phyloP scores from a whole-genome alignment of 2,797 vertebrate genomes.

The Typhlichthys subterraneus region DNA sequence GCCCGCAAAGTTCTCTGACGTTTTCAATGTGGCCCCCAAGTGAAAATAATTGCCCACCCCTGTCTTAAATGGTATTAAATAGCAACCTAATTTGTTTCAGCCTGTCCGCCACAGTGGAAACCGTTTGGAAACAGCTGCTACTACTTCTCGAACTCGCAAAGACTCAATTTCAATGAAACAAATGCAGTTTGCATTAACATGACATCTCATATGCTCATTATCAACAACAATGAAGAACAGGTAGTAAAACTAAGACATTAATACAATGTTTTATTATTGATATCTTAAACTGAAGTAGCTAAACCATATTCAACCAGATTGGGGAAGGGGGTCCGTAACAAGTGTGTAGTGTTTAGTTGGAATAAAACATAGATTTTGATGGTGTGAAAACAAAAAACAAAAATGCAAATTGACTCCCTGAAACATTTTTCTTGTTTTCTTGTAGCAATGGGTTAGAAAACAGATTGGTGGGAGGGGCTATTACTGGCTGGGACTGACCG shows the following conservation, averaged over 20 bases:
- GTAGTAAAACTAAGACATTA: constrained; percentile 60
- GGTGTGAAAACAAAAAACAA: background rate
- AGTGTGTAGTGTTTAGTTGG: background rate
- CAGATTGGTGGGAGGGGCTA: constrained; percentile 83
- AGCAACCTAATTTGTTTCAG: constrained; percentile 61
- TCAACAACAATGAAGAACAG: constrained; percentile 91
- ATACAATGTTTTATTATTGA: background rate
- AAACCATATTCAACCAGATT: too few relatives aligned
- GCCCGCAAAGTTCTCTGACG: too few relatives aligned
- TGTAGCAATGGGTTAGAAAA: constrained; percentile 88
- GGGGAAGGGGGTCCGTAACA: background rate
- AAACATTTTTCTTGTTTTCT: constrained; percentile 10
- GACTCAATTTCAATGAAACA: constrained; percentile 86
- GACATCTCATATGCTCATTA: constrained; percentile 86
- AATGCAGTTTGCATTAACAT: constrained; percentile 83
- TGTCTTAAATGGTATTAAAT: background rate
- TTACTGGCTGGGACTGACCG: constrained; percentile 95
- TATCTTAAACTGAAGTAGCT: too few relatives aligned
- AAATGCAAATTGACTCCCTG: background rate
- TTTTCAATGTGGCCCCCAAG: too few relatives aligned
- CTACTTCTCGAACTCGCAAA: constrained; percentile 86
- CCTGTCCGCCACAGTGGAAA: constrained; percentile 87
- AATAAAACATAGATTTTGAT: background rate
- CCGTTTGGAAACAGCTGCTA: constrained; percentile 90
- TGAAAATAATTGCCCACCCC: too few relatives aligned